These are phyloP conservation scores for Morone chrysops DNA, from an alignment of 2,113 vertebrate genomes.

Conservation along the genomic window DNA sequence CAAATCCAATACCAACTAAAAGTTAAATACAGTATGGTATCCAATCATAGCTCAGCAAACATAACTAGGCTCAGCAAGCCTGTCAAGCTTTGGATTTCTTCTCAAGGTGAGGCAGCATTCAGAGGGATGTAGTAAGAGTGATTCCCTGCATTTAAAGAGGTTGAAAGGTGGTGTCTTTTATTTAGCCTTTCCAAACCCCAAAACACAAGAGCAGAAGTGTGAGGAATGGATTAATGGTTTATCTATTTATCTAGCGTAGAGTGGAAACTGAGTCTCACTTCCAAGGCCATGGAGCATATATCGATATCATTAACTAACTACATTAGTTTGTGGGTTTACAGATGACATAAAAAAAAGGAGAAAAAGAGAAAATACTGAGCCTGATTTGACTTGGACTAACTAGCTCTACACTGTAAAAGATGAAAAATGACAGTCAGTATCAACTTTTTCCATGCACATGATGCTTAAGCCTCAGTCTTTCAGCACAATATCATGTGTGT, in stretches of 20 bases:
- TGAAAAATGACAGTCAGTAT: too few species aligned
- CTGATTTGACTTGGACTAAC: too few species aligned
- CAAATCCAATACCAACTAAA: background rate
- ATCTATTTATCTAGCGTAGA: background rate
- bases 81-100: conserved; percentile 16
- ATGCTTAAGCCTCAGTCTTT: background rate
- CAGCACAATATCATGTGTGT: background rate
- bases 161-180: background rate
- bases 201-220: background rate
- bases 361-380: too few species aligned
- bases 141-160: background rate
- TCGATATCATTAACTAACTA: background rate
- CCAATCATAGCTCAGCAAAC: background rate
- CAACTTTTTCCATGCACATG: too few species aligned
- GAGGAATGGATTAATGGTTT: background rate
- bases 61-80: conserved; percentile 15
- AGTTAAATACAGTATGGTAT: background rate
- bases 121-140: too few species aligned
- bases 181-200: background rate
- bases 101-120: background rate
- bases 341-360: too few species aligned
- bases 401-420: too few species aligned
- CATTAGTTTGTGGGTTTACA: background rate
- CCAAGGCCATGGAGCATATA: too few species aligned
- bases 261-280: too few species aligned